A percentile compares a stretch with the other conserved stretches of the same genome.
phyloP scores from a whole-genome alignment of 2,888 invertebrate genomes.

The Ephialtes manifestator region DNA sequence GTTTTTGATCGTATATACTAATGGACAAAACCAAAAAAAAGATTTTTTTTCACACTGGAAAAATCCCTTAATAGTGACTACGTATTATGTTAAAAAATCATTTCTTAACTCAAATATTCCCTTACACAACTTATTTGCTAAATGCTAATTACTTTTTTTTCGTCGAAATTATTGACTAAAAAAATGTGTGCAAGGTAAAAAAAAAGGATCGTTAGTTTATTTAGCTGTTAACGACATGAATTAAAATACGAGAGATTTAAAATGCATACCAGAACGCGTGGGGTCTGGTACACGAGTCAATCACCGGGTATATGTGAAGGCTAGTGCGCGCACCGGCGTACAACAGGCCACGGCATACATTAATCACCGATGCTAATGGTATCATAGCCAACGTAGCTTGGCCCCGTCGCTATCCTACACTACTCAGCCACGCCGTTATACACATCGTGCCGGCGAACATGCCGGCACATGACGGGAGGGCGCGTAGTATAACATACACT shows the following conservation, averaged over 20 bases:
- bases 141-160: background rate
- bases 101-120: too few species aligned
- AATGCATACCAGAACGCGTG: slow-evolving; percentile 21
- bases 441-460: slow-evolving; percentile 38
- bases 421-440: slow-evolving; percentile 58
- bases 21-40: too few species aligned
- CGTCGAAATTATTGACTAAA: background rate
- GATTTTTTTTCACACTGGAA: too few species aligned
- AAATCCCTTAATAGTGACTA: too few species aligned
- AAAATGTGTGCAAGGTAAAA: background rate
- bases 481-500: slow-evolving; percentile 27
- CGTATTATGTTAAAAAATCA: too few species aligned
- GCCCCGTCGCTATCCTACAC: slow-evolving; percentile 60
- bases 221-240: background rate
- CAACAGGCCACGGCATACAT: slow-evolving; percentile 83
- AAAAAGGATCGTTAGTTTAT: background rate
- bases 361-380: slow-evolving; percentile 85
- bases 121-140: background rate
- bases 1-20: too few species aligned
- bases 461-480: slow-evolving; percentile 34
- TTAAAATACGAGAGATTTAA: slow-evolving; percentile 11
- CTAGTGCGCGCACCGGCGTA: slow-evolving; percentile 75
- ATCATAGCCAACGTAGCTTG: slow-evolving; percentile 82
- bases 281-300: slow-evolving; percentile 77
- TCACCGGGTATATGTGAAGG: slow-evolving; percentile 77